These are phyloP conservation scores for Echinarachnius parma DNA, from an alignment of 53 echinoderm and acorn worm genomes.

Conservation along the genomic window DNA sequence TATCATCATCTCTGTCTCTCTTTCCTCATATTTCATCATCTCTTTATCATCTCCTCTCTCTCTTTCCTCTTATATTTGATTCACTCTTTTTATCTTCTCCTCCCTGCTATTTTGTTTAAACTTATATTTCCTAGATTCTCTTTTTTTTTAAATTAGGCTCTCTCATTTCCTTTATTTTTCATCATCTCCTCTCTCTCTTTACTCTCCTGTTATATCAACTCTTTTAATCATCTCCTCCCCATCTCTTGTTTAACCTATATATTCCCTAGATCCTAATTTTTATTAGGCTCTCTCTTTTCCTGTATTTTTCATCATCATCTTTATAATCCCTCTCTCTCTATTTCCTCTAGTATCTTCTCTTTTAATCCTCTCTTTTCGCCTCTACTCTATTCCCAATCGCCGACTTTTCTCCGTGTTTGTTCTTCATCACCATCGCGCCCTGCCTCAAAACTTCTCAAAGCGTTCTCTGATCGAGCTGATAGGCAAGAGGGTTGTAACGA, in stretches of 20 bases:
- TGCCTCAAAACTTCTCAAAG: slow-evolving; percentile 6
- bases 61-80: slow-evolving; percentile 4
- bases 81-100: background rate
- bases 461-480: slow-evolving; percentile 15
- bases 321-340: background rate
- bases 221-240: no score
- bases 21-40: background rate
- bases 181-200: no score
- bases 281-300: no score
- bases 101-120: no score
- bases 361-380: background rate
- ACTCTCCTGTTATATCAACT: no score
- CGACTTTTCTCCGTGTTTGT: no score
- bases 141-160: no score
- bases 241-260: no score
- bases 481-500: slow-evolving; percentile 16
- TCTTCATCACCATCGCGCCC: slow-evolving; percentile 8
- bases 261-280: no score
- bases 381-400: slow-evolving; percentile 17
- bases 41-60: background rate
- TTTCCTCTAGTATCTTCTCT: background rate
- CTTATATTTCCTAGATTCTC: no score
- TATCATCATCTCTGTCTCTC: background rate
- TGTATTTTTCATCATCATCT: no score
- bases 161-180: no score